Evolutionary conservation across 2,888 invertebrate species (phyloP).

Genomic region (Trilocha varians): DNA sequence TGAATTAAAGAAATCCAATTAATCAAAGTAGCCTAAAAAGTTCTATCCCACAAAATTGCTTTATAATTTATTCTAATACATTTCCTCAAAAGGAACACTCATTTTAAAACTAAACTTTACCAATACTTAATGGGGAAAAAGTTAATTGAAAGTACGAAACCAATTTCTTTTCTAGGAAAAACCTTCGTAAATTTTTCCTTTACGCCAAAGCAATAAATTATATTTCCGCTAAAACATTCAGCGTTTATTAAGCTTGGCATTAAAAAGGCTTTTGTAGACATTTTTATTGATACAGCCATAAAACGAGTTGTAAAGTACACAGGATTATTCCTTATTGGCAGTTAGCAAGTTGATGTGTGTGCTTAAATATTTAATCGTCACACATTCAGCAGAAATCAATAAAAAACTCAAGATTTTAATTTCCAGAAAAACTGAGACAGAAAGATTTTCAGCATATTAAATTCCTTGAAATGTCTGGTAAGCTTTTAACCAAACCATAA

Average conservation of each 20-base stretch:
- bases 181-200: not conserved
- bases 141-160: not conserved
- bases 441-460: no score
- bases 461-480: no score
- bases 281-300: not conserved
- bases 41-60: not conserved
- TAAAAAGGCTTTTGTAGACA: slow-evolving; percentile 2
- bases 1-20: not conserved
- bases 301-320: not conserved
- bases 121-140: not conserved
- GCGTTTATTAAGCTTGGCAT: slow-evolving; percentile 3
- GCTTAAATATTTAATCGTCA: not conserved
- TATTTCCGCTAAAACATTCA: slow-evolving; percentile 1
- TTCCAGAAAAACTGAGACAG: no score
- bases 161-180: not conserved
- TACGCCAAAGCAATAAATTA: slow-evolving; percentile 1
- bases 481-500: no score
- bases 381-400: not conserved
- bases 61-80: not conserved
- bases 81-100: not conserved
- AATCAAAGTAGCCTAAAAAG: not conserved
- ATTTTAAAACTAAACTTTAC: not conserved
- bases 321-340: not conserved
- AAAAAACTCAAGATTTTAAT: no score
- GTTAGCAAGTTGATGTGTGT: not conserved